phyloP scores from a whole-genome alignment of 2,797 vertebrate genomes.

The Sebastes kiyomatsui region DNA sequence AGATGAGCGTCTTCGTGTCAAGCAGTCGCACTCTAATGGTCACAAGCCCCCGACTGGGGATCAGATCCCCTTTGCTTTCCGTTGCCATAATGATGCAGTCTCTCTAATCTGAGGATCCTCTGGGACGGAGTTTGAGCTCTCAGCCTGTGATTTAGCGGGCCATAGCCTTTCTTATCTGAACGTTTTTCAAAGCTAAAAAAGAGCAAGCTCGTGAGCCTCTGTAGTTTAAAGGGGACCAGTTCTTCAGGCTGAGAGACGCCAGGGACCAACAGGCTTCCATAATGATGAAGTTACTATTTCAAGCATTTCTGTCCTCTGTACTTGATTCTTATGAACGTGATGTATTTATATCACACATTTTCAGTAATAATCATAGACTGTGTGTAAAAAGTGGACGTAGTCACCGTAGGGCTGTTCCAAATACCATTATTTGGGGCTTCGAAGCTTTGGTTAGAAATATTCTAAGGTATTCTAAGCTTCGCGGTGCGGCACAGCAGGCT shows the following conservation, averaged over 20 bases:
- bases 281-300: conserved; percentile 59
- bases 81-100: conserved; percentile 68
- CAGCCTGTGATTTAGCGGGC: conserved; percentile 69
- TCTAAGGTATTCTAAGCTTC: no score
- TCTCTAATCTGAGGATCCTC: conserved; percentile 65
- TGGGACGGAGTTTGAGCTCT: conserved; percentile 61
- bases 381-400: no score
- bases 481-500: rapidly evolving
- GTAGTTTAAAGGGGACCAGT: conserved; percentile 60
- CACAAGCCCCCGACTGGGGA: conserved; percentile 55
- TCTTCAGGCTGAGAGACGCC: conserved; percentile 38
- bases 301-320: conserved; percentile 22
- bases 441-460: no score
- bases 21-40: conserved; percentile 62
- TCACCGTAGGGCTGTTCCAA: no score
- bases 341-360: conserved; percentile 22
- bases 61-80: conserved; percentile 57
- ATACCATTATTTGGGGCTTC: no score
- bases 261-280: conserved; percentile 48
- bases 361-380: neutral
- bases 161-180: conserved; percentile 69
- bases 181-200: conserved; percentile 70
- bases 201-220: conserved; percentile 54
- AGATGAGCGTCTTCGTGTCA: conserved; percentile 54
- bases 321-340: conserved; percentile 14